Conservation (phyloP, 1,140 invertebrate species). For the Megalonaias nervosa region DNA sequence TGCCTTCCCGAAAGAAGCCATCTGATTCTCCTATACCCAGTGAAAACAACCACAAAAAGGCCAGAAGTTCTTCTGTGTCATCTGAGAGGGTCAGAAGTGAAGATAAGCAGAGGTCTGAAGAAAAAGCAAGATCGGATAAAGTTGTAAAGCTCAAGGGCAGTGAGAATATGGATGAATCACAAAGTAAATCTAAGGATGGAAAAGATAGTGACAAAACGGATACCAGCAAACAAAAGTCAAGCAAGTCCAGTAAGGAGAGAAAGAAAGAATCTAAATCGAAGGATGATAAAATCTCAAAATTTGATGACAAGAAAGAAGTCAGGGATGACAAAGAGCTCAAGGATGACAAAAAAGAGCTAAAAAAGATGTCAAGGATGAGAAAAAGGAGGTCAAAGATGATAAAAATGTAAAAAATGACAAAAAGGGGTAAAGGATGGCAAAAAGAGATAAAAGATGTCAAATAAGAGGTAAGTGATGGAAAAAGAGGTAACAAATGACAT, state of each 20-base stretch:
- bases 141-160: conserved; percentile 14
- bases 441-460: conserved; percentile 7
- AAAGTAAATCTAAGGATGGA: background rate
- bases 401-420: conserved; percentile 3
- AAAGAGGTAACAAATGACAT: background rate
- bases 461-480: conserved; percentile 9
- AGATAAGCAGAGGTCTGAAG: conserved; percentile 14
- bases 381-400: conserved; percentile 13
- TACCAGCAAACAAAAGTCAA: no score
- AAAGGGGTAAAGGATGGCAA: background rate
- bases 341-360: conserved; percentile 13
- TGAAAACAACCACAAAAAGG: conserved; percentile 13
- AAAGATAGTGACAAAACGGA: no score
- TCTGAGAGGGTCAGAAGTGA: conserved; percentile 16
- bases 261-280: no score
- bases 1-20: conserved; percentile 19
- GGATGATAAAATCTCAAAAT: no score
- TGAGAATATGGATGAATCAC: conserved; percentile 18
- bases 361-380: background rate
- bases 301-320: background rate
- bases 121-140: conserved; percentile 21
- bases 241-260: no score
- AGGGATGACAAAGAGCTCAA: conserved; percentile 7
- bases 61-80: conserved; percentile 28
- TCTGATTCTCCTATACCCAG: conserved; percentile 22